These are phyloP conservation scores for Oryzias celebensis DNA, from an alignment of 2,113 vertebrate genomes.

Conservation along the genomic window DNA sequence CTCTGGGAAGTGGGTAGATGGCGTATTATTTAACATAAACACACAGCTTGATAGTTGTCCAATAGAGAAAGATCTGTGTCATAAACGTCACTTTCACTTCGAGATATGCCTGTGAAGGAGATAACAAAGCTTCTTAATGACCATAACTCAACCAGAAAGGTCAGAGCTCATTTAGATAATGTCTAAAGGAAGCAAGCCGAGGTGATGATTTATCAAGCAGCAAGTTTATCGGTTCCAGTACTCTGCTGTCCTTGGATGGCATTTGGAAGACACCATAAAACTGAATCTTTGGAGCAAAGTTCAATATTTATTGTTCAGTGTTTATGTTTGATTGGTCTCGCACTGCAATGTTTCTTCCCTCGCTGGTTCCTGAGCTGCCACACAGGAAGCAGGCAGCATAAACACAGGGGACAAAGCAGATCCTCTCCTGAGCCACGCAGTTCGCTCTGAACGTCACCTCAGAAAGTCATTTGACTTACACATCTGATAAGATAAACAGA, in stretches of 20 bases:
- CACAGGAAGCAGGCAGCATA: slow-evolving; percentile 71
- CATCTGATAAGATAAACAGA: no score
- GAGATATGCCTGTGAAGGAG: slow-evolving; percentile 37
- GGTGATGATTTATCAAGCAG: slow-evolving; percentile 1
- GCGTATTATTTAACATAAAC: slow-evolving; percentile 75
- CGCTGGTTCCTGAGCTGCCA: slow-evolving; percentile 55
- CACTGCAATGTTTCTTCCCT: slow-evolving; percentile 59
- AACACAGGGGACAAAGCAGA: slow-evolving; percentile 63
- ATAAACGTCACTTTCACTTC: slow-evolving; percentile 65
- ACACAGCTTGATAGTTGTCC: slow-evolving; percentile 74
- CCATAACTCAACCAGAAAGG: slow-evolving; percentile 41
- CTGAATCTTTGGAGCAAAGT: slow-evolving; percentile 31
- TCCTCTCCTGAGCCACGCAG: slow-evolving; percentile 41
- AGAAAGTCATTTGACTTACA: neutral
- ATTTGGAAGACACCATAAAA: slow-evolving; percentile 25
- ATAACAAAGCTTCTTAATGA: slow-evolving; percentile 31
- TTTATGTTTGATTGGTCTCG: slow-evolving; percentile 69
- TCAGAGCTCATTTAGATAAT: slow-evolving; percentile 38
- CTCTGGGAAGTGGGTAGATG: slow-evolving; percentile 48
- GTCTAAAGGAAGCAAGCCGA: slow-evolving; percentile 1
- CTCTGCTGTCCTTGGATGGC: slow-evolving; percentile 24
- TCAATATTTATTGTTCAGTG: slow-evolving; percentile 59
- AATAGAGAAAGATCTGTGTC: slow-evolving; percentile 60
- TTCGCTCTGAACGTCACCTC: slow-evolving; percentile 22
- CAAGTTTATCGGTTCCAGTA: neutral